Base-by-base conservation (phyloP, 2,888 invertebrate species). In the Artemia sinica region DNA sequence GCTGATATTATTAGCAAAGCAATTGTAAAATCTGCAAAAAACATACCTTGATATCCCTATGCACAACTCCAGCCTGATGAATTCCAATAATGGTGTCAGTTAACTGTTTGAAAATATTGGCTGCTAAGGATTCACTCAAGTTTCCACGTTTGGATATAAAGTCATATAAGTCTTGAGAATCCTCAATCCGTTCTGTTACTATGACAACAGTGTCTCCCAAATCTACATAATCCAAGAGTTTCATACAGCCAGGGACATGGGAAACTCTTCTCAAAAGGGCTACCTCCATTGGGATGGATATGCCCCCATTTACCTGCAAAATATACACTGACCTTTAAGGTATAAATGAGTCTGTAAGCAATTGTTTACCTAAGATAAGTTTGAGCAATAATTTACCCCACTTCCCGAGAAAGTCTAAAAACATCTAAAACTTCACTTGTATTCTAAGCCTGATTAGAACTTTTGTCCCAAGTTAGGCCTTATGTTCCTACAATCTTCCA, bases 111-210 rank as follows among this genome's bases (percentile, higher is more conserved):
- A 84, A 83, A 74, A 83, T 82, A 71, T 78, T 76, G 67, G 81
- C 77, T 49, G 82, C 81, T 63, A 79, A 74, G 63, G 76, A 74
- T 74, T 84, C 83, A 65, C 77, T 76, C 52, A 84, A 75, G 49
- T 79, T 76, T 49, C 81, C 81, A 70, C 80, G 79, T 72, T 83
- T 82, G 28, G 82, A 81, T 72, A 84, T 83, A 75, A 80, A 84
- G 75, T 84, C 84, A 76, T 83, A 84, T 69, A 84, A 77, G 74
- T 84, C 84, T 74, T 80, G 80, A 69, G 78, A 80, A 49, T 79
- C 77, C 68, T 81, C 80, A 4, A 82, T 82, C 66, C 81, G 75
- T 74, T 84, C 83, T 82, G 84, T 82, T 63, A 84, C 79, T 69
- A 84, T 80, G 69, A 83, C 77, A 75, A 80, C 84, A 67, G 75